Conservation (phyloP, 2,113 vertebrate genomes). For the Crotophaga sulcirostris region DNA sequence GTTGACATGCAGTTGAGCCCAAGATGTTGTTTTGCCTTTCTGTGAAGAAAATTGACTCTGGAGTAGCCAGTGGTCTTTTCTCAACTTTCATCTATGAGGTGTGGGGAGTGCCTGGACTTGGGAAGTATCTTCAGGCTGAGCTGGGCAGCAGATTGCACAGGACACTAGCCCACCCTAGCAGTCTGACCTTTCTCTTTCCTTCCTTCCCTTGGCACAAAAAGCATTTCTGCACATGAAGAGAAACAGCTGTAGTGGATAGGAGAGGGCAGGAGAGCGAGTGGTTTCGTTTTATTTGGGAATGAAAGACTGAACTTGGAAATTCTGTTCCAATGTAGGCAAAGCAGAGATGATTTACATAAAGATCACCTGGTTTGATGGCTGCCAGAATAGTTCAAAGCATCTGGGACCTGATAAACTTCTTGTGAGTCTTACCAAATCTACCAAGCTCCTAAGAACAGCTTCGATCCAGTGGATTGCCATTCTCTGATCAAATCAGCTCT, state of each 20-base stretch:
- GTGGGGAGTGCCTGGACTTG: not conserved
- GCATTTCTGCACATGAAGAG: not conserved
- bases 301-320: not conserved
- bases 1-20: not conserved
- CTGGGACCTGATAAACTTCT: not conserved
- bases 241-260: not conserved
- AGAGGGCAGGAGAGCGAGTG: not conserved
- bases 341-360: not conserved
- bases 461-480: not conserved
- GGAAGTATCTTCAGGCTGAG: not conserved
- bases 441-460: not conserved
- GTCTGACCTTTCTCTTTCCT: not conserved
- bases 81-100: not conserved
- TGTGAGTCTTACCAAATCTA: not conserved
- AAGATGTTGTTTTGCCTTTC: not conserved
- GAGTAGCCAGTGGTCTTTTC: not conserved
- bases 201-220: not conserved
- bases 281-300: not conserved
- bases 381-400: not conserved
- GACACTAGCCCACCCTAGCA: not conserved
- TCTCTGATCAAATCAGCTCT: not conserved
- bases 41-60: not conserved
- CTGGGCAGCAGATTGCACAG: not conserved
- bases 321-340: not conserved
- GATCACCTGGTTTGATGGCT: not conserved